Conservation (phyloP, 2,113 vertebrate genomes). For the Gnathonemus echidnorhynchus region DNA sequence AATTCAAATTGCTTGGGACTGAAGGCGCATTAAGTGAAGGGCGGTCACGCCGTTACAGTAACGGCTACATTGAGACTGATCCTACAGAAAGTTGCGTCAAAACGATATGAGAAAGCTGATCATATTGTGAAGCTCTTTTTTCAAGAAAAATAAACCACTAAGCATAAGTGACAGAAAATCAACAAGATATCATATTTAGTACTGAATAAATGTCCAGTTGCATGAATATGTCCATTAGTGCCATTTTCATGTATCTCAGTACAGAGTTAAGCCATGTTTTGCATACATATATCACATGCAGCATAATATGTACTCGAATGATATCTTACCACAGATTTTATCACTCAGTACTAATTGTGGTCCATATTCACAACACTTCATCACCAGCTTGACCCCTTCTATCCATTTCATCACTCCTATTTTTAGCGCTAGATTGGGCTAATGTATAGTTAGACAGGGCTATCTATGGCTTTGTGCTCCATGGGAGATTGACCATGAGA, state of each 20-base stretch:
- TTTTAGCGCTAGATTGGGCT: neutral
- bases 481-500: neutral
- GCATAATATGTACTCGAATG: neutral
- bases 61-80: neutral
- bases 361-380: neutral
- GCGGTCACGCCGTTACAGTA: neutral
- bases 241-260: neutral
- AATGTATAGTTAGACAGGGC: neutral
- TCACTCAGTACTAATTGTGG: neutral
- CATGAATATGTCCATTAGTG: neutral
- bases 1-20: neutral
- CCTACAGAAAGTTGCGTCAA: neutral
- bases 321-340: neutral
- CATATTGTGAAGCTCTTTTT: neutral
- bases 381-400: neutral
- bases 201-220: neutral
- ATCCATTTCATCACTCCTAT: neutral
- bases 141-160: neutral
- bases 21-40: neutral
- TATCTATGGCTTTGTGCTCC: neutral
- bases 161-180: neutral
- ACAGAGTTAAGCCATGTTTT: neutral
- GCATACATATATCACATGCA: neutral
- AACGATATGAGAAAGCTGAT: neutral
- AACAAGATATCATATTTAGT: neutral